Percentiles rank a stretch among this genome's conserved stretches.
These are phyloP conservation scores for Ruditapes philippinarum DNA, from an alignment of 1,140 invertebrate genomes.

Conservation along the genomic window DNA sequence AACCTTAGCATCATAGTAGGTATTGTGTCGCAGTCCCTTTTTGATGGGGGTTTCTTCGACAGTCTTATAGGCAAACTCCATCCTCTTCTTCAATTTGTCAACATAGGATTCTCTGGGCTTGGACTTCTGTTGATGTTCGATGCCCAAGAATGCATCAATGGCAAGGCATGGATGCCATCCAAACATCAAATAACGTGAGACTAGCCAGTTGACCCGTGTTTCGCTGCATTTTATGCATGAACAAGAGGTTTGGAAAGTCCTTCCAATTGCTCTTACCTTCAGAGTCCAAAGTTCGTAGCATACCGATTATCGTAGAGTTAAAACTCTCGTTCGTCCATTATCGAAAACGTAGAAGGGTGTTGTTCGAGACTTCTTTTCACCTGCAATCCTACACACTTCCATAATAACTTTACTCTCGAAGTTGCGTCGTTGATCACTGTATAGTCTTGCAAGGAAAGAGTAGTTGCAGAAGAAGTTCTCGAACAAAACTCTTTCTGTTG, in stretches of 20 bases:
- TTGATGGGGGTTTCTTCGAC: no score
- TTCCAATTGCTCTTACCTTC: constrained; percentile 20
- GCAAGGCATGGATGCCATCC: no score
- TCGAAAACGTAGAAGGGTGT: neutral
- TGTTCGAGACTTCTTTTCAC: neutral
- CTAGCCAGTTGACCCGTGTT: no score
- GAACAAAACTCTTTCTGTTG: constrained; percentile 58
- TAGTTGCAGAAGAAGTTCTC: constrained; percentile 20
- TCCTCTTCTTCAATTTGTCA: neutral
- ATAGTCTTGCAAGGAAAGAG: neutral
- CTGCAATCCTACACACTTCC: neutral
- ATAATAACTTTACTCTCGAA: neutral
- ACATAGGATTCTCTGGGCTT: no score
- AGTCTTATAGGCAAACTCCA: no score
- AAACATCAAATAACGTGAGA: no score
- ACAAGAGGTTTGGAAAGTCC: no score
- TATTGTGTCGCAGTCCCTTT: no score
- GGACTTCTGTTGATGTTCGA: no score
- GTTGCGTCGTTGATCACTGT: neutral
- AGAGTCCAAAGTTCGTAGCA: constrained; percentile 54
- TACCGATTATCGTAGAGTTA: constrained; percentile 59
- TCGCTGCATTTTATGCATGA: no score
- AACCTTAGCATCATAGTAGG: no score
- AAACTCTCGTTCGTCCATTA: constrained; percentile 24
- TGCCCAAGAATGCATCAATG: neutral